Evolutionary conservation across 2,888 invertebrate genomes (phyloP).

Genomic region (Acholoe squamosa): DNA sequence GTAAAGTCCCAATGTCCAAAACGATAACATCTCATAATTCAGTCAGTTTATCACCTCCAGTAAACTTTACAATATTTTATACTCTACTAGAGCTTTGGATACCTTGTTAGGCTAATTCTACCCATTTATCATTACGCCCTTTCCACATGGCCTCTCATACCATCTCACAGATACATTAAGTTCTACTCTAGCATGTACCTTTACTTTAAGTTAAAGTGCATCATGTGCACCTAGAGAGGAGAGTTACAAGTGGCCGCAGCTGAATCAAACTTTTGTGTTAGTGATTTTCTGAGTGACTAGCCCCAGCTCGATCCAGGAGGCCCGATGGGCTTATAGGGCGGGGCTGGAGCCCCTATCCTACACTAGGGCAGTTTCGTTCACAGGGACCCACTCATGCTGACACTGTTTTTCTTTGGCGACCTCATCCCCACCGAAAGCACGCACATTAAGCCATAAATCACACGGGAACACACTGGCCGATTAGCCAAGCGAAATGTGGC

Average conservation of each 20-base stretch:
- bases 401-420: constrained; percentile 48
- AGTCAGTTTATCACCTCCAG: no score
- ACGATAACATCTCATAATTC: no score
- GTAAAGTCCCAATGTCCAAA: no score
- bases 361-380: neutral
- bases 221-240: neutral
- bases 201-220: no score
- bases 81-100: no score
- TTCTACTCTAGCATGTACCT: no score
- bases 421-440: constrained; percentile 21
- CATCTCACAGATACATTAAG: no score
- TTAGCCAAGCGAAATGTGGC: constrained; percentile 25
- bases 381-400: neutral
- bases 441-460: constrained; percentile 50
- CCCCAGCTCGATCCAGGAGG: neutral
- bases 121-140: no score
- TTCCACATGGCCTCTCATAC: no score
- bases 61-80: no score
- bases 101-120: no score
- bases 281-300: constrained; percentile 11
- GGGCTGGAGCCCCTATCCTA: neutral
- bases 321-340: neutral
- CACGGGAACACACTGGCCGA: constrained; percentile 45
- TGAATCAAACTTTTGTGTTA: constrained; percentile 41
- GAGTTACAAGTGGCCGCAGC: constrained; percentile 11